Percentiles rank a stretch among this genome's conserved stretches.
Evolutionary conservation across 1,140 invertebrate species (phyloP).

Genomic region (Halictus rubicundus): DNA sequence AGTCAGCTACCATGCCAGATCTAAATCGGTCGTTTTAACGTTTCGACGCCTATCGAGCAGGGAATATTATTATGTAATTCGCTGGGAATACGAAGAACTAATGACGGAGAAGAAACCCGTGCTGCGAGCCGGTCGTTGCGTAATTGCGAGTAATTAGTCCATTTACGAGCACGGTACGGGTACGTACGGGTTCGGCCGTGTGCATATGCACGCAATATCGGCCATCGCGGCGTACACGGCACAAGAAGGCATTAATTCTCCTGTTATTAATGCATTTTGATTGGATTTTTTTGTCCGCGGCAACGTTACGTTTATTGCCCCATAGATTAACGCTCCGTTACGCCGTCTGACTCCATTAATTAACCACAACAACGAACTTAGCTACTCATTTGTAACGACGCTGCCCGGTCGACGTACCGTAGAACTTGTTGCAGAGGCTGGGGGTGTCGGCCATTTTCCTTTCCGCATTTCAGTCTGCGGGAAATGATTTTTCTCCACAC

Average conservation of each 20-base stretch:
- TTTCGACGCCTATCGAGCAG: conserved; percentile 53
- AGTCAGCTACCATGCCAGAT: conserved; percentile 25
- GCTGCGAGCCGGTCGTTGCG: conserved; percentile 50
- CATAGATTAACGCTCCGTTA: conserved; percentile 73
- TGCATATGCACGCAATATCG: conserved; percentile 42
- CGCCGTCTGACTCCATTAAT: conserved; percentile 69
- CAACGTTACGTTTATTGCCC: conserved; percentile 67
- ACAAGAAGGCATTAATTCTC: conserved; percentile 67
- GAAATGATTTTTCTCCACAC: too few relatives aligned
- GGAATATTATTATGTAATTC: conserved; percentile 68
- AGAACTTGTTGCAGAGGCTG: background rate
- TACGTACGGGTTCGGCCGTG: background rate
- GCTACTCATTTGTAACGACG: conserved; percentile 54
- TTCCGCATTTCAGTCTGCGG: background rate
- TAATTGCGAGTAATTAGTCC: conserved; percentile 73
- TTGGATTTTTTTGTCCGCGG: conserved; percentile 67
- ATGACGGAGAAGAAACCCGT: conserved; percentile 62
- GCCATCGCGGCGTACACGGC: conserved; percentile 27
- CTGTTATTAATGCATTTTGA: conserved; percentile 77
- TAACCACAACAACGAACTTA: conserved; percentile 61
- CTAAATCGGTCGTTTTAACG: conserved; percentile 59
- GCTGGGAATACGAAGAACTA: conserved; percentile 61
- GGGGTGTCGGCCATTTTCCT: background rate
- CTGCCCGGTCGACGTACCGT: background rate
- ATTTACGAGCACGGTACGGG: conserved; percentile 64